Conservation (phyloP, 2,797 vertebrate species). For the Spinus pinus region DNA sequence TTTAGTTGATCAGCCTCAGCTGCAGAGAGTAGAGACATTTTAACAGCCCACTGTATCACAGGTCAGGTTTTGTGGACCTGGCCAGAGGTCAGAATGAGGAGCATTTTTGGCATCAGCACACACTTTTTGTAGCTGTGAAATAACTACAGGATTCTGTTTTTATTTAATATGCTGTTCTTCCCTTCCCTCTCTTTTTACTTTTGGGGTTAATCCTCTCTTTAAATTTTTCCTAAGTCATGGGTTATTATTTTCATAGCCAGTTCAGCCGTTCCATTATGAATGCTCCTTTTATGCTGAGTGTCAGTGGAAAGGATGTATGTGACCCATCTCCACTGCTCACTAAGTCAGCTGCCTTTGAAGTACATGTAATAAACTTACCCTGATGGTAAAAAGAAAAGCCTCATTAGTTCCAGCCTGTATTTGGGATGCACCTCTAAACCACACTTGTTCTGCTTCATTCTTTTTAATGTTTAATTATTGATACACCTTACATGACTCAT, state of each 20-base stretch:
- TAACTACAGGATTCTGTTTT: neutral
- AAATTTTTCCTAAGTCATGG: neutral
- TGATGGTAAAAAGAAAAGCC: slow-evolving; percentile 54
- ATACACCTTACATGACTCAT: neutral
- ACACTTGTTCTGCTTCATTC: neutral
- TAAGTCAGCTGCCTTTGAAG: slow-evolving; percentile 65
- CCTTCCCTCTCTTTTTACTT: neutral
- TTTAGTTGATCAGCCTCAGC: neutral
- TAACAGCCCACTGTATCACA: neutral
- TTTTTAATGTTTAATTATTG: slow-evolving; percentile 53
- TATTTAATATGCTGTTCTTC: neutral
- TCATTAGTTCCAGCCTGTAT: slow-evolving; percentile 56
- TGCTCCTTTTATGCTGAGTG: neutral
- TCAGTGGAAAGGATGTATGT: neutral
- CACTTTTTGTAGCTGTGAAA: neutral
- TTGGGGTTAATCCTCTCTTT: neutral
- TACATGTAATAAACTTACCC: slow-evolving; percentile 55
- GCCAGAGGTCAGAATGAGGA: neutral
- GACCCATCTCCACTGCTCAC: slow-evolving; percentile 14
- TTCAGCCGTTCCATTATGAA: neutral
- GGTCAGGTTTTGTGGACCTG: neutral
- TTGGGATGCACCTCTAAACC: slow-evolving; percentile 26
- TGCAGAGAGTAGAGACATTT: neutral
- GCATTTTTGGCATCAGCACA: neutral
- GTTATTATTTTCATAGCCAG: slow-evolving; percentile 14